These are phyloP conservation scores for Tetraneura akinire DNA, from an alignment of 1,140 invertebrate genomes.

Conservation along the genomic window DNA sequence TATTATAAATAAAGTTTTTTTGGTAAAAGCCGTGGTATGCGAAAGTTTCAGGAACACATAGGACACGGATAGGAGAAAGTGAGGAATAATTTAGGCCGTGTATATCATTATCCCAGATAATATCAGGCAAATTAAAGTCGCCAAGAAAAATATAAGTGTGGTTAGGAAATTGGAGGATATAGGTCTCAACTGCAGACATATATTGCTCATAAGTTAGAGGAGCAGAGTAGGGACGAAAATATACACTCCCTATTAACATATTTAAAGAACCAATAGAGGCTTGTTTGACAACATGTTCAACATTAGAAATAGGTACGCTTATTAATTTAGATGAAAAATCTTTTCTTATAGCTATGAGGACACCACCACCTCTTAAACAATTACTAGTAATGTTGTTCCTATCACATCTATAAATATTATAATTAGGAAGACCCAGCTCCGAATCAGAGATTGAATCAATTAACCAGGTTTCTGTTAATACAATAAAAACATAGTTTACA, in stretches of 20 bases:
- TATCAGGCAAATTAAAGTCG: too few species aligned
- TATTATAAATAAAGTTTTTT: not conserved
- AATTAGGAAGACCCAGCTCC: not conserved
- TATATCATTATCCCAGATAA: too few species aligned
- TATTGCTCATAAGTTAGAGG: not conserved
- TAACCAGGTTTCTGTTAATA: constrained; percentile 1
- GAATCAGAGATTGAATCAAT: not conserved
- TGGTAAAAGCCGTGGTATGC: not conserved
- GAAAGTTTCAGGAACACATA: too few species aligned
- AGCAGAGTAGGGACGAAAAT: not conserved
- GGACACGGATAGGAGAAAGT: too few species aligned
- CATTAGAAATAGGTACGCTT: not conserved
- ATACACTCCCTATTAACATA: not conserved
- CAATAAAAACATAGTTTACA: not conserved
- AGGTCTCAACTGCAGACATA: not conserved
- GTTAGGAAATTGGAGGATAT: too few species aligned
- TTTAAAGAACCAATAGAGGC: not conserved
- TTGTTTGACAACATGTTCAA: not conserved
- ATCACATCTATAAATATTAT: not conserved
- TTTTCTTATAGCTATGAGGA: not conserved
- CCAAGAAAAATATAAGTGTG: too few species aligned
- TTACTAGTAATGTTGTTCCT: not conserved
- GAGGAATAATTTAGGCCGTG: too few species aligned
- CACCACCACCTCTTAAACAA: not conserved
- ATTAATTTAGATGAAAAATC: not conserved